These are phyloP conservation scores for Drosophila mayaguana DNA, from an alignment of 2,888 invertebrate genomes.

Conservation along the genomic window DNA sequence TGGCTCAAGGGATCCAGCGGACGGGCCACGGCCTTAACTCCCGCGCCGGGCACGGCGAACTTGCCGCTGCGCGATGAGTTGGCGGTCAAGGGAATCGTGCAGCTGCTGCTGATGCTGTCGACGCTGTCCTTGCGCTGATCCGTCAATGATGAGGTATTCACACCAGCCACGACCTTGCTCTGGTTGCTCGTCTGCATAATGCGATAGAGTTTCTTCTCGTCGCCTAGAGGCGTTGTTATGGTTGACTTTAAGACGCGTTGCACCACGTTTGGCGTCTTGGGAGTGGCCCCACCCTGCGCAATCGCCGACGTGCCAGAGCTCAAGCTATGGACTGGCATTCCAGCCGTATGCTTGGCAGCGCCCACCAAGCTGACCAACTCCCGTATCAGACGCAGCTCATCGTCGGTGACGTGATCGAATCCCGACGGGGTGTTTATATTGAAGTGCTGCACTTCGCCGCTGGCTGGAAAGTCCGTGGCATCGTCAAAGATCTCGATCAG, in stretches of 20 bases:
- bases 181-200: constrained; percentile 38
- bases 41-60: constrained; percentile 34
- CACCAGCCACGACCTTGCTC: not conserved
- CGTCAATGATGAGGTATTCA: not conserved
- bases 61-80: not conserved
- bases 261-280: not conserved
- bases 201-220: constrained; percentile 50
- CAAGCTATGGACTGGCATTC: too few relatives aligned
- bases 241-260: constrained; percentile 2
- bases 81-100: not conserved
- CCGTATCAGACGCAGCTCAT: constrained; percentile 71
- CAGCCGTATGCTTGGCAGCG: constrained; percentile 64
- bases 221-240: not conserved
- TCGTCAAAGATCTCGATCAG: constrained; percentile 82
- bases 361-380: constrained; percentile 75
- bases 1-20: constrained; percentile 4
- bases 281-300: not conserved
- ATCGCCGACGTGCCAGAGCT: not conserved
- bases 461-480: constrained; percentile 67
- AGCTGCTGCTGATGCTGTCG: constrained; percentile 41
- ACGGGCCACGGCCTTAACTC: not conserved
- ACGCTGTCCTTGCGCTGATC: constrained; percentile 43
- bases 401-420: constrained; percentile 49
- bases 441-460: constrained; percentile 56
- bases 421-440: constrained; percentile 66